These are phyloP conservation scores for Nyctibius grandis DNA, from an alignment of 2,797 vertebrate genomes.

Conservation along the genomic window DNA sequence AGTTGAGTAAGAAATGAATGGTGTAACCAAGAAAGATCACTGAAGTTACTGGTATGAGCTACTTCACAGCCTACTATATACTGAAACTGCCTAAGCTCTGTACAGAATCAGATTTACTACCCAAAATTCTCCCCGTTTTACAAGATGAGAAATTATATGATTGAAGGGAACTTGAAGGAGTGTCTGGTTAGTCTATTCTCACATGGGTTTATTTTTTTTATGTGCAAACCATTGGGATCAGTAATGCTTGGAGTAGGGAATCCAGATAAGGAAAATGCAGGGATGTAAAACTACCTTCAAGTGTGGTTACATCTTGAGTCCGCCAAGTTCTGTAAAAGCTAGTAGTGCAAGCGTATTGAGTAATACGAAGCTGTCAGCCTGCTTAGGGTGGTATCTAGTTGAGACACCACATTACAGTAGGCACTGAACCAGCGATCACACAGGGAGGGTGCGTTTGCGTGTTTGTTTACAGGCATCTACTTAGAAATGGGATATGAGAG, in stretches of 20 bases:
- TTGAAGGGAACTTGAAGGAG: background rate
- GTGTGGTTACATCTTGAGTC: background rate
- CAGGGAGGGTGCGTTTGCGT: background rate
- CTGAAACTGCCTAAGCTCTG: background rate
- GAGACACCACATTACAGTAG: background rate
- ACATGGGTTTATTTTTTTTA: background rate
- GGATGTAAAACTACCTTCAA: background rate
- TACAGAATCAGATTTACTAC: background rate
- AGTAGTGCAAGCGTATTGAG: background rate
- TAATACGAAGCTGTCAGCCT: background rate
- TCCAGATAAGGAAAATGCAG: background rate
- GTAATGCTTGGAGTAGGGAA: background rate
- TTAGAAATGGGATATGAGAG: background rate
- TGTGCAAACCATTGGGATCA: background rate
- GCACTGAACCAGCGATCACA: background rate
- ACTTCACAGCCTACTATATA: background rate
- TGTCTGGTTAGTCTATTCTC: background rate
- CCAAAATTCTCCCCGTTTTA: background rate
- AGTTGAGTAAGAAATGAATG: background rate
- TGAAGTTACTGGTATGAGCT: background rate
- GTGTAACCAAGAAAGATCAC: background rate
- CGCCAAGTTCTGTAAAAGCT: background rate
- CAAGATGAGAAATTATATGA: background rate
- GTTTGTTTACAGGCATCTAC: constrained; percentile 36
- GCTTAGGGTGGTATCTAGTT: background rate